Base-by-base conservation (phyloP, 2,113 vertebrate genomes). In the Lophotis ruficrista region DNA sequence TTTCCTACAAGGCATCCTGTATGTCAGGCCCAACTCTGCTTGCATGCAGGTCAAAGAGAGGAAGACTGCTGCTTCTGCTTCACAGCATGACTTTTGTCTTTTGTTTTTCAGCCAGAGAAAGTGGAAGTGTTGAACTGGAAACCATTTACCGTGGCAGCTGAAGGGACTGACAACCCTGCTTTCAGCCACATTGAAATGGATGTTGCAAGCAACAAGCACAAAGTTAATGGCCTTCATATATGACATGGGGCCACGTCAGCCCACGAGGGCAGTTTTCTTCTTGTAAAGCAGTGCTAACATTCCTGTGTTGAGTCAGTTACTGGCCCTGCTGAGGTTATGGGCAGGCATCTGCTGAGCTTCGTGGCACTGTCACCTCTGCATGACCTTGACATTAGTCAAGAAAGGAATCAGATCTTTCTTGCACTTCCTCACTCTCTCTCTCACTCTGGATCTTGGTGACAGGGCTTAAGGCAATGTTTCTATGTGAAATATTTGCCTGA, bases 121-220 rank as follows among this genome's bases (percentile, higher is more conserved):
- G 88, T 94, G 51, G 84, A 90, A 57, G 95, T 95, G 87, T 91
- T 98, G 94, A 95, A 82, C 76, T 94, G 80, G 71, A 97, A 97
- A 37, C 82, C 81, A 7, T 94, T 86, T 79, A 56, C 83, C 5
- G 0, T 73, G 62, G 68, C 85, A 84, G 87, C 90, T 0, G 95
- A 98, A 76, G 98, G 98, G 96, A 97, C 78, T 10, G 98, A 98
- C 87, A 98, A 98, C 69, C 98, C 98, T 85, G 97, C 97, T 70
- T 98, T 98, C 93, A 98, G 92, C 93, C 97, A 98, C 47, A 94
- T 98, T 30, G 98, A 98, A 96, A 83, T 98, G 97, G 96, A 96
- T 41, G 28, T 89, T 77, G 89, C 96, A 72, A 96, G 92, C 38
- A 79, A 82, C 50, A 94, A 95, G 16, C 75, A 71, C 82, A 98